Evolutionary conservation across 2,113 vertebrate genomes (phyloP).

Genomic region (Psittacula cyanocephala): DNA sequence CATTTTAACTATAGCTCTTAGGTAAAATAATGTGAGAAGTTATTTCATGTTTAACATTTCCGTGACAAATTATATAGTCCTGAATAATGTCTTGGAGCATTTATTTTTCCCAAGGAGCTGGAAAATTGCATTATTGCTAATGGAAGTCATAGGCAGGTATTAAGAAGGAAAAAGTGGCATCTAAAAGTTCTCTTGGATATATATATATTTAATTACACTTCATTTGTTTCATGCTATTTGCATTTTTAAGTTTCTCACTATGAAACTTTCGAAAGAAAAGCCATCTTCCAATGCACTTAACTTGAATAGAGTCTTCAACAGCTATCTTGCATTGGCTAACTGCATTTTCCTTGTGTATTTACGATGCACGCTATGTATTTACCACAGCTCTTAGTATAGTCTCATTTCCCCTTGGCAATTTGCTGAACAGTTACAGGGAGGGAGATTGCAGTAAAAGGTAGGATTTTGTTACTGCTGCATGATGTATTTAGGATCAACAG

Average conservation of each 20-base stretch:
- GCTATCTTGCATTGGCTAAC: neutral
- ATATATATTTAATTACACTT: neutral
- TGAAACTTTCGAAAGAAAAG: neutral
- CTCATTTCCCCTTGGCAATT: neutral
- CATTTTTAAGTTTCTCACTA: neutral
- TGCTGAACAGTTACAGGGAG: neutral
- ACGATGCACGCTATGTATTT: fast-evolving
- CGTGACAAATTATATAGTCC: neutral
- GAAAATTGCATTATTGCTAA: neutral
- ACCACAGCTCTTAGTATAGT: neutral
- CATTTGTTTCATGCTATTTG: neutral
- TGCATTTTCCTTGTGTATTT: neutral
- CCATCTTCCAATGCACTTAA: fast-evolving
- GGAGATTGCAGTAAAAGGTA: neutral
- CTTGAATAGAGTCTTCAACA: neutral
- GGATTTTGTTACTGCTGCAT: neutral
- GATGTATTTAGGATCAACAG: neutral
- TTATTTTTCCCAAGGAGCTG: neutral
- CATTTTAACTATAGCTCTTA: neutral
- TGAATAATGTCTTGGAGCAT: neutral
- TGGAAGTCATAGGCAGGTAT: neutral
- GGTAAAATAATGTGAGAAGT: neutral
- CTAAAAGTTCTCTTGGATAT: neutral
- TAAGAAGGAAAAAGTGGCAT: neutral
- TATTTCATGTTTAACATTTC: neutral